phyloP scores from a whole-genome alignment of 2,888 invertebrate species.

The Aphelenchoides bicaudatus region DNA sequence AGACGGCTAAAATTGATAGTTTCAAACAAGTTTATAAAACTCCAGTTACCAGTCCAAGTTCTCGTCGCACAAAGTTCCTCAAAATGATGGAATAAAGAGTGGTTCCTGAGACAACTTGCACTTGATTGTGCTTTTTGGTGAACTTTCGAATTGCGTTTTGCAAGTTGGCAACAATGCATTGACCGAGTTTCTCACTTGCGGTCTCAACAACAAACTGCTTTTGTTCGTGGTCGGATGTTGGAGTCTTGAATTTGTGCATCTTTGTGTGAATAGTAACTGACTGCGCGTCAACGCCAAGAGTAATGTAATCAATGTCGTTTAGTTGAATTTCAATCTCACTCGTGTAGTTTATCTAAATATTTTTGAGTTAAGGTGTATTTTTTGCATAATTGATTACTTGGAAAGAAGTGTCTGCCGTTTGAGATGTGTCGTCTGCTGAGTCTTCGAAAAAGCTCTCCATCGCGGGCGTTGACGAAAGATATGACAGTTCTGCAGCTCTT shows the following conservation, averaged over 20 bases:
- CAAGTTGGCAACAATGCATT: constrained; percentile 22
- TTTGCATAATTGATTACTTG: constrained; percentile 24
- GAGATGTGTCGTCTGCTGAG: background rate
- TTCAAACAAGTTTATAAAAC: background rate
- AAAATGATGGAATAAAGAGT: constrained; percentile 25
- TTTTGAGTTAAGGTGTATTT: background rate
- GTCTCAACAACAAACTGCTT: constrained; percentile 29
- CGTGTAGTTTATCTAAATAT: constrained; percentile 24
- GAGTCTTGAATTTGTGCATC: constrained; percentile 8
- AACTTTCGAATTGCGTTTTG: background rate
- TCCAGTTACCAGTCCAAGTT: constrained; percentile 26
- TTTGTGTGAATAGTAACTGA: constrained; percentile 28
- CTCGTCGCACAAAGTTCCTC: constrained; percentile 26
- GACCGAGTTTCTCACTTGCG: constrained; percentile 29
- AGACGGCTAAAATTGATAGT: constrained; percentile 20
- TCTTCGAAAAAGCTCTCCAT: background rate
- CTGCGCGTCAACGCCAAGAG: constrained; percentile 28
- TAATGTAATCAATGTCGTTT: constrained; percentile 8
- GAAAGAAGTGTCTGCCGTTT: background rate
- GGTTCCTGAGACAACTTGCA: constrained; percentile 1
- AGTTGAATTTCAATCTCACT: background rate
- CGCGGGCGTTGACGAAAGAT: constrained; percentile 1
- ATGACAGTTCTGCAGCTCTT: constrained; percentile 2
- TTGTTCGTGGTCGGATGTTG: constrained; percentile 18
- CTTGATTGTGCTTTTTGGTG: background rate